Percentiles rank a stretch among this genome's conserved stretches.
Evolutionary conservation across 2,113 vertebrate genomes (phyloP).

Genomic region (Dipodomys merriami): DNA sequence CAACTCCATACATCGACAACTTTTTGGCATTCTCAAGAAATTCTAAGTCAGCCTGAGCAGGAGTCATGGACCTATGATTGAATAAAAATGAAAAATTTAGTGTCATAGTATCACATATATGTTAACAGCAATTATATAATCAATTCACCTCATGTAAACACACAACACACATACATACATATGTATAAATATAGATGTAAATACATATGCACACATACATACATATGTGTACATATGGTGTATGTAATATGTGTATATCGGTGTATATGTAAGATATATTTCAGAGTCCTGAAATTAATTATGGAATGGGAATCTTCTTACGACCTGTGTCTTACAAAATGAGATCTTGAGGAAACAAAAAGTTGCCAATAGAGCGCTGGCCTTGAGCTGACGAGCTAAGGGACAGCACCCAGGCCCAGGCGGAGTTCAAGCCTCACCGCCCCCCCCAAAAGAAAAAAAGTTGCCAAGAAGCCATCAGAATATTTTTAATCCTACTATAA

Average conservation of each 20-base stretch:
- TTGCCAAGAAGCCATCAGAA: slow-evolving; percentile 32
- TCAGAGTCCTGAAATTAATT: slow-evolving; percentile 50
- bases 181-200: no score
- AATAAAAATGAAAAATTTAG: slow-evolving; percentile 55
- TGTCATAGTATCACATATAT: not conserved
- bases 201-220: no score
- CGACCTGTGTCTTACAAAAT: not conserved
- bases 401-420: no score
- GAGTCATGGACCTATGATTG: slow-evolving; percentile 93
- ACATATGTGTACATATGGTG: no score
- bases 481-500: not conserved
- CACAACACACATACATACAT: not conserved
- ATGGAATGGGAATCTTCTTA: slow-evolving; percentile 31
- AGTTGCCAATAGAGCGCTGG: not conserved
- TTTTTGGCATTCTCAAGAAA: slow-evolving; percentile 99
- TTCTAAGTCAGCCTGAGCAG: slow-evolving; percentile 97
- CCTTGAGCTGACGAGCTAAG: no score
- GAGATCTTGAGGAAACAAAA: slow-evolving; percentile 40
- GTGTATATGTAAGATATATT: not conserved
- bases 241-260: not conserved
- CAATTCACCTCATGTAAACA: not conserved
- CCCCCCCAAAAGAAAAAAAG: not conserved
- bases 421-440: no score
- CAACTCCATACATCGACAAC: slow-evolving; percentile 98
- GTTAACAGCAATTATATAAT: slow-evolving; percentile 27